Base-by-base conservation (phyloP, 2,888 invertebrate genomes). In the Drosophila neonasuta region DNA sequence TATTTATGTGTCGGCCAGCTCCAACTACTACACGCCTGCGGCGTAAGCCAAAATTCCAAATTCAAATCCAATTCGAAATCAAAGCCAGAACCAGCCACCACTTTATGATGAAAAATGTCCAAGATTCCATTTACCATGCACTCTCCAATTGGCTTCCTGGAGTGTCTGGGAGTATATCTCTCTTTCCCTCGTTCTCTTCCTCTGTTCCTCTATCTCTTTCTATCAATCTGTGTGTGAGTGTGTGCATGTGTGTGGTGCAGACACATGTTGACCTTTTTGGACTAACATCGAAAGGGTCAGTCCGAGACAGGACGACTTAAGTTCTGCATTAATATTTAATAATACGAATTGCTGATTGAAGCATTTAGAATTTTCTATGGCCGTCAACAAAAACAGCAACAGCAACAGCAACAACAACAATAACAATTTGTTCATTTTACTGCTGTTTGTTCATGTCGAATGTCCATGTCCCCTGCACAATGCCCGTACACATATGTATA, bases 311-410 rank as follows among this genome's bases (percentile, higher is more conserved):
- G 72, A 74, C 72, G 71, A 73, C 77, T 78, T 79, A 81, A 87
- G 84, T 79, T 86, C 67, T 69, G 77, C 83, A 86, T 89, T 89
- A 89, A 89, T 89, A 89, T 89, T 89, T 89, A 89, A 89, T 89
- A 88, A 85, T 79, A 84, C 79, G 88, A 88, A 88, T 88, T 85
- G 86, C 85, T 88, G 83, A 88, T 83, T 85, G 82, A 83, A 81
- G 75, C 83, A 75, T 83, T 84, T 78, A 68, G 64, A 79, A 79
- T 79, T 77, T 80, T 66, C 68, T 77, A 82, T 68, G 46, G 48
- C 52, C 39, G 66, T 51, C 60, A 58, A 46, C 32, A 57, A 24
- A 52, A 48, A 51, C 62, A 54, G 45, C 48, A 59, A 49, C 62
- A 54, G 45, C 48, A 59, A 49, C 48, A 61, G 46, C 57, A 72